These are phyloP conservation scores for Drosophila picticornis DNA, from an alignment of 2,888 invertebrate species.

Conservation along the genomic window DNA sequence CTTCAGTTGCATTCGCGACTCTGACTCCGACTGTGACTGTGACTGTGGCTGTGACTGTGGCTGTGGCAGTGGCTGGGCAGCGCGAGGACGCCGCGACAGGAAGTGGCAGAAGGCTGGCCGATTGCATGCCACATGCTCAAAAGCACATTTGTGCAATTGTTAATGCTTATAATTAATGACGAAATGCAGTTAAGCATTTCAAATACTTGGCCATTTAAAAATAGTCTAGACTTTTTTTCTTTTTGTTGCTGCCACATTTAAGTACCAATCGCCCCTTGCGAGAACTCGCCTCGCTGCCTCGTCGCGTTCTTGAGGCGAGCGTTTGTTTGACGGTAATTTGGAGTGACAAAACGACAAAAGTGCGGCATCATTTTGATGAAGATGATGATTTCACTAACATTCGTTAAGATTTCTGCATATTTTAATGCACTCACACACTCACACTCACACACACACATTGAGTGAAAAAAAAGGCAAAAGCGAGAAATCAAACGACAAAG, in stretches of 20 bases:
- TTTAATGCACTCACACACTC: conserved; percentile 54
- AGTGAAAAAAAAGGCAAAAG: conserved; percentile 6
- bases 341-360: conserved; percentile 77
- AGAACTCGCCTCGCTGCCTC: conserved; percentile 28
- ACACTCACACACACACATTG: not conserved
- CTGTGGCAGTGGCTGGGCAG: not conserved
- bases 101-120: conserved; percentile 39
- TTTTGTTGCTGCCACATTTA: conserved; percentile 47
- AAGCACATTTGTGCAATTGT: conserved; percentile 43
- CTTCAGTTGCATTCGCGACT: conserved; percentile 29
- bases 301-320: conserved; percentile 47
- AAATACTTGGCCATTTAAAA: conserved; percentile 54
- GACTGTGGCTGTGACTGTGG: not conserved
- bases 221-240: conserved; percentile 55
- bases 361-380: conserved; percentile 69
- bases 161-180: conserved; percentile 74
- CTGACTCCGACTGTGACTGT: not conserved
- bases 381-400: conserved; percentile 41
- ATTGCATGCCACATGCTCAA: conserved; percentile 51
- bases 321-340: conserved; percentile 65
- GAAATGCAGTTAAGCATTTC: conserved; percentile 29
- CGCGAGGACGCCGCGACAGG: conserved; percentile 45
- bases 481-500: conserved; percentile 74
- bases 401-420: conserved; percentile 61
- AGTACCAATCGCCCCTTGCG: conserved; percentile 55